Evolutionary conservation across 2,888 invertebrate genomes (phyloP), one percentile per base, ranked within the genome.

Genomic region (Tillus elongatus): DNA sequence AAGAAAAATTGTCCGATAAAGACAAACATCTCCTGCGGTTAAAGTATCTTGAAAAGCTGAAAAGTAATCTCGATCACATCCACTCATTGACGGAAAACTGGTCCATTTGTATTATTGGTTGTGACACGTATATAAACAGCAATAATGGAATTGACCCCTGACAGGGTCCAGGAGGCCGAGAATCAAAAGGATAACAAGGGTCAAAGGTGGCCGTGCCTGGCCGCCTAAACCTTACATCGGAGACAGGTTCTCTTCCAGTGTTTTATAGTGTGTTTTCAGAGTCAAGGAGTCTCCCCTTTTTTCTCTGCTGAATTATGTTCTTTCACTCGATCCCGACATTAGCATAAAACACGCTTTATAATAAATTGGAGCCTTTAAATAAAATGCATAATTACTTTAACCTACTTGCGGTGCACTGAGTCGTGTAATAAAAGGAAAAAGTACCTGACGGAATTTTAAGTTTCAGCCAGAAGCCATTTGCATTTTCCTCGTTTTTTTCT

Each of bases 311-410:
- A n/a, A n/a, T n/a, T n/a, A n/a, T n/a, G n/a, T 55, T 54, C 54
- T 51, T 52, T 52, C 53, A 52, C 50, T 51, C 51, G 49, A 57
- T 56, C 54, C 55, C 52, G n/a, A 19, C 47, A 49, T 49, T 49
- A 43, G 44, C 49, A 49, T 49, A 47, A 49, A 49, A 47, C 49
- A 55, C 28, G 36, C 54, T 54, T 56, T 54, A 56, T 57, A 58
- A 59, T 56, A 58, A 60, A 58, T 59, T 58, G 53, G 49, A 51
- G 50, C 56, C 53, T 58, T 59, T 56, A 54, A 59, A 56, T 56
- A 56, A 58, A 57, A 58, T 50, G 58, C 57, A 58, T 58, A 60
- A 59, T 60, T 59, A 58, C 57, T 58, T 57, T 59, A 58, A 58
- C 58, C 58, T 53, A 58, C 51, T 58, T 58, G 57, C 52, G 54